Evolutionary conservation across 2,797 vertebrate genomes (phyloP).

Genomic region (Acanthurus lineatus): DNA sequence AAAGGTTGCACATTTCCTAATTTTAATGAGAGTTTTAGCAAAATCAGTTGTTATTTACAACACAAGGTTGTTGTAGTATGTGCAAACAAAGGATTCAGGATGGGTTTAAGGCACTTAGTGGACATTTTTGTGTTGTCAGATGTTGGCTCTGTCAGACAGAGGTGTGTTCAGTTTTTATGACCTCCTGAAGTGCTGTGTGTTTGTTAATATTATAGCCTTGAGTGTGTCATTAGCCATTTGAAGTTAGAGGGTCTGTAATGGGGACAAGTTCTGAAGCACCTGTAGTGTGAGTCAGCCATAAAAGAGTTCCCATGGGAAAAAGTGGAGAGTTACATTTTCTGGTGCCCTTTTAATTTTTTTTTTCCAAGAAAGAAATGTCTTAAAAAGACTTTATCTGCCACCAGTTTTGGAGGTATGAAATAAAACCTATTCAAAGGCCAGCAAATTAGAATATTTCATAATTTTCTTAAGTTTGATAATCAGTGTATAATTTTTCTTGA

Average conservation of each 20-base stretch:
- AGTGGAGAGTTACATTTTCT: background rate
- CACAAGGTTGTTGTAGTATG: too few relatives aligned
- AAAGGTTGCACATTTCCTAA: background rate
- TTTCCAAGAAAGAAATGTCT: background rate
- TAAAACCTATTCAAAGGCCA: background rate
- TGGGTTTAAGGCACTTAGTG: background rate
- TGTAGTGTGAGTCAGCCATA: constrained; percentile 45
- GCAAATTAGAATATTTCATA: background rate
- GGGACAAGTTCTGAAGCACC: constrained; percentile 42
- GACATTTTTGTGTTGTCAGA: background rate
- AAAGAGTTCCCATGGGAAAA: constrained; percentile 75
- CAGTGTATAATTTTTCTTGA: background rate
- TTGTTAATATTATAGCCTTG: constrained; percentile 52
- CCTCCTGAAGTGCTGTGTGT: constrained; percentile 34
- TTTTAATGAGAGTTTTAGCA: background rate
- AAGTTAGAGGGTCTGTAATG: constrained; percentile 58
- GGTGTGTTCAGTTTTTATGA: constrained; percentile 48
- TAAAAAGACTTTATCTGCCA: background rate
- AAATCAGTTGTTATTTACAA: background rate
- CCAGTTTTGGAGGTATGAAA: background rate
- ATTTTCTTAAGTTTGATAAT: background rate
- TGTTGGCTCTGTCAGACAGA: constrained; percentile 18
- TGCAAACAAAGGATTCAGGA: background rate
- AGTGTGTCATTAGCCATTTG: constrained; percentile 70
- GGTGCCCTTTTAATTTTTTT: background rate